Evolutionary conservation across 1,140 invertebrate genomes (phyloP), one percentile per base, ranked within the genome.

Genomic region (Drosophila subobscura): DNA sequence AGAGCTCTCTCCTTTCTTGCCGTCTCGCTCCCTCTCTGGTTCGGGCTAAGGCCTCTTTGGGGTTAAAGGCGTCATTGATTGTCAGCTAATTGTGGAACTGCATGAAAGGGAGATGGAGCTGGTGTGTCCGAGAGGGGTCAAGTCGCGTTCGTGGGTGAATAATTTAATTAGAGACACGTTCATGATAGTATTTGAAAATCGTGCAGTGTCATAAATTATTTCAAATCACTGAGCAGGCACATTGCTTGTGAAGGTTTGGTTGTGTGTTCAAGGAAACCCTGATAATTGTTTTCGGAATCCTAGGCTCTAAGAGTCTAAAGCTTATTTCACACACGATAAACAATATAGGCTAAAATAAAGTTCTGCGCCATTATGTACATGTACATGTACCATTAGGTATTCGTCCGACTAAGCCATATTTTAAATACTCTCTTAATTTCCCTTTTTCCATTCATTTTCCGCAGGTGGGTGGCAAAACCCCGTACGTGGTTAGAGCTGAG

Each of bases 161-260:
- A 61, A 76, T 84, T 85, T 66, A 79, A 84, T 84, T 79, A 84
- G 59, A 51, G 45, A 60, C 72, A 85, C 59, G 70, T 72, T 64
- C 47, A 49, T 66, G 60, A 83, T 61, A 52, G 51, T 44, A 40
- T 58, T 65, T 60, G 51, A 73, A 47, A 86, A 53, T 25, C 66
- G 56, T 76, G 68, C 29, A 16, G 54, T 54, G 54, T 74, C 72
- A 47, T 54, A 58, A 58, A 66, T 74, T 49, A 55, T 58, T 57
- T 49, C 52, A 58, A 58, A 51, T 58, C 70, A 74, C 40, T 74
- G 55, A 44, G 1, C 44, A 49, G 22, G 6, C 37, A 6, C 7
- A 10, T 33, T 37, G 1, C 3, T 25, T 3, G 16, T 14, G 12
- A 22, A n/a, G 20, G 52, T 22, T 41, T 22, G 37, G 4, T 27